Evolutionary conservation across 2,888 invertebrate genomes (phyloP).

Genomic region (Heliconius hortense): DNA sequence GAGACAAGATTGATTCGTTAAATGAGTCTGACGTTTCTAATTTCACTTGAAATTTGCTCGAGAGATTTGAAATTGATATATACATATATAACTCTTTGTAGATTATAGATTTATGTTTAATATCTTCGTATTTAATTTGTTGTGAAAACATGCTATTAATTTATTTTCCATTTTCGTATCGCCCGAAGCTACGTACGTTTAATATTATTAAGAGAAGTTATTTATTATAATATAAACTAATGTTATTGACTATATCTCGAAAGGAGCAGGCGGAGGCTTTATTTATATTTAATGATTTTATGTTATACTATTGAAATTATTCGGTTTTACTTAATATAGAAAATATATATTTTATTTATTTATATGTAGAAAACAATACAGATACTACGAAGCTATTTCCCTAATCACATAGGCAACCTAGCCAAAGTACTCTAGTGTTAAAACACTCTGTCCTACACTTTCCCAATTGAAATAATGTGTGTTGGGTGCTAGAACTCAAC

Average conservation of each 20-base stretch:
- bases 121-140: not conserved
- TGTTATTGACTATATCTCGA: not conserved
- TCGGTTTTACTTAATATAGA: not conserved
- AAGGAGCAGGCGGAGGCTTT: not conserved
- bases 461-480: not conserved
- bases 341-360: not conserved
- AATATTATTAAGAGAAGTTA: not conserved
- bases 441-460: not conserved
- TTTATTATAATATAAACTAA: conserved; percentile 6
- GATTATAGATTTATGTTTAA: not conserved
- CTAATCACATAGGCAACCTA: no score
- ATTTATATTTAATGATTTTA: not conserved
- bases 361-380: no score
- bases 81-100: not conserved
- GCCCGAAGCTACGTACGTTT: conserved; percentile 11
- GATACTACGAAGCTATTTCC: no score
- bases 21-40: conserved; percentile 18
- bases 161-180: conserved; percentile 8
- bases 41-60: conserved; percentile 15
- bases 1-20: conserved; percentile 14
- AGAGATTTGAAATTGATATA: conserved; percentile 1
- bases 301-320: not conserved
- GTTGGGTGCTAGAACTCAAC: not conserved
- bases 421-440: not conserved
- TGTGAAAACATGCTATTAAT: conserved; percentile 5